A percentile compares a stretch with the other conserved stretches of the same genome.
phyloP scores from a whole-genome alignment of 2,797 vertebrate species.

The Sylvia borin region DNA sequence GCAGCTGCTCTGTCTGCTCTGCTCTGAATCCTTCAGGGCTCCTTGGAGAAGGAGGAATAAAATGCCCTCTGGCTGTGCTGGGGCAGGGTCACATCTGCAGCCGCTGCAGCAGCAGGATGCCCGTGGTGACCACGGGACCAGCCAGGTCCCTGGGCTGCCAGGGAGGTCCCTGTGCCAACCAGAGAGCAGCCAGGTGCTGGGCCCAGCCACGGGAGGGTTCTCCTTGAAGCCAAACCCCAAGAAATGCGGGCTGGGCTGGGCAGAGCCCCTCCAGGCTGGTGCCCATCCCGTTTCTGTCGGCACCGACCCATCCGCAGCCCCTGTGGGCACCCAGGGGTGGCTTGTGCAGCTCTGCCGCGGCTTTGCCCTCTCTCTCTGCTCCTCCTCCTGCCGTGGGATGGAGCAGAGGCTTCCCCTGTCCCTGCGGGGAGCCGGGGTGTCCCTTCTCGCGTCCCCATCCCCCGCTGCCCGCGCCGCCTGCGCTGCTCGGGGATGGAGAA shows the following conservation, averaged over 20 bases:
- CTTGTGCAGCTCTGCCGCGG: not conserved
- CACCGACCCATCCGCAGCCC: not conserved
- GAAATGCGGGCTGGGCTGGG: not conserved
- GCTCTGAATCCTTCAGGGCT: not conserved
- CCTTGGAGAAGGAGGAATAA: not conserved
- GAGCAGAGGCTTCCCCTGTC: not conserved
- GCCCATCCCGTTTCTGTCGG: not conserved
- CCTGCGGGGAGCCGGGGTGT: not conserved
- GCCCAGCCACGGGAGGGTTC: not conserved
- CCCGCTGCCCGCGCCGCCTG: not conserved
- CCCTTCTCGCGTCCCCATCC: not conserved
- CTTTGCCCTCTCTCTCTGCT: not conserved
- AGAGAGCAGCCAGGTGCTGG: not conserved
- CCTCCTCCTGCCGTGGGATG: not conserved
- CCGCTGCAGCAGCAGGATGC: not conserved
- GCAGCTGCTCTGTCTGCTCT: not conserved
- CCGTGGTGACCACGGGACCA: no score
- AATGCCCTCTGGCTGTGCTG: not conserved
- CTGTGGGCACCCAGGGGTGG: rapidly evolving
- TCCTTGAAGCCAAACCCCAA: not conserved
- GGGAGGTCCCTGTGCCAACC: not conserved
- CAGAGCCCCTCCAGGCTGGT: not conserved
- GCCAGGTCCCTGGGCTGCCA: not conserved
- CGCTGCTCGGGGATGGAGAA: not conserved
- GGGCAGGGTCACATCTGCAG: not conserved